Conservation (phyloP, 2,113 vertebrate species). For the Quiscalus mexicanus region DNA sequence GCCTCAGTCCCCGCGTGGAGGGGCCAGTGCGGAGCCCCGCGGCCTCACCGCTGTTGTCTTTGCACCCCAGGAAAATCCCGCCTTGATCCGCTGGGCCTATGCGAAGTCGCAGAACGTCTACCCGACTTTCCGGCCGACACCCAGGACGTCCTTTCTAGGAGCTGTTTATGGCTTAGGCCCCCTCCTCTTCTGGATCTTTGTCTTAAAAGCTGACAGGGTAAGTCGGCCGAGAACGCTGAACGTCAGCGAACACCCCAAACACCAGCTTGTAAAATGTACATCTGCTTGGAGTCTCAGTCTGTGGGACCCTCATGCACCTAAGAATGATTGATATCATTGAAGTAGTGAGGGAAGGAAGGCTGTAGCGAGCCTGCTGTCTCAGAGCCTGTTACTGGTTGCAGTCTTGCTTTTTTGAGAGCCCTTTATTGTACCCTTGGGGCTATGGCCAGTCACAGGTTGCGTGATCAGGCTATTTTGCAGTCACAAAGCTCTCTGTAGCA, state of each 20-base stretch:
- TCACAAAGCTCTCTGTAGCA: neutral
- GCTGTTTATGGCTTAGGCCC: constrained; percentile 75
- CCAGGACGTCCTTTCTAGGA: constrained; percentile 85
- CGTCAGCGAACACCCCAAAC: fast-evolving
- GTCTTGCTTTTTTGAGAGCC: neutral
- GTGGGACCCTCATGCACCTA: neutral
- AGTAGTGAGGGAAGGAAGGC: neutral
- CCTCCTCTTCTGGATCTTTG: constrained; percentile 71
- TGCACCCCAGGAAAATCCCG: constrained; percentile 86
- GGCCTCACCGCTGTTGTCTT: neutral
- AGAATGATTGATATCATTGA: neutral
- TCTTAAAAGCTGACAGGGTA: constrained; percentile 85
- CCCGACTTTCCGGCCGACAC: constrained; percentile 78
- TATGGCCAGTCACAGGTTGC: neutral
- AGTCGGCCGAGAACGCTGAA: neutral
- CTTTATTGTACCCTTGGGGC: neutral
- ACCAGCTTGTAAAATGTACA: neutral
- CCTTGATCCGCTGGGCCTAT: constrained; percentile 83
- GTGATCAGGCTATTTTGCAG: neutral
- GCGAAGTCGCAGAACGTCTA: constrained; percentile 80
- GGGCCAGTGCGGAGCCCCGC: neutral
- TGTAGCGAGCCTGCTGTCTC: neutral
- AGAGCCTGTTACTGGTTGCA: neutral
- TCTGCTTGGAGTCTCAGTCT: neutral
- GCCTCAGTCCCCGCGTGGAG: neutral